Percentiles rank a stretch among this genome's conserved stretches.
phyloP scores from a whole-genome alignment of 1,140 invertebrate species.

The Zaprionus tsacasi region DNA sequence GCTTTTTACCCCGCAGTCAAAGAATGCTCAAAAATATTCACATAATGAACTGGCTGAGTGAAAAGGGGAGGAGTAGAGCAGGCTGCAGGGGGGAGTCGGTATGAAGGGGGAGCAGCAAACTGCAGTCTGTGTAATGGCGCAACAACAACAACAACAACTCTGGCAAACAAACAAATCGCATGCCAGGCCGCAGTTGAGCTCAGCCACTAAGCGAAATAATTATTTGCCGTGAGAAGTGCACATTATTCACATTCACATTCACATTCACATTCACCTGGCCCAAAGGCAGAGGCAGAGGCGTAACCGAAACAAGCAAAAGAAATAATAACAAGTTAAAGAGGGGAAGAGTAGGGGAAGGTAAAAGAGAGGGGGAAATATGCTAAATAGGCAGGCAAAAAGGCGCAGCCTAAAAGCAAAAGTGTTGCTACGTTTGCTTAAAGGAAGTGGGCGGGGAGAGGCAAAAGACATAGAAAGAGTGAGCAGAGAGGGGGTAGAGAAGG shows the following conservation, averaged over 20 bases:
- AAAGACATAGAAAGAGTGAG: no score
- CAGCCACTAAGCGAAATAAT: slow-evolving; percentile 72
- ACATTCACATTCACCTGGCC: background rate
- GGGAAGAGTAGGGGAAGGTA: background rate
- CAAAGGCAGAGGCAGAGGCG: slow-evolving; percentile 43
- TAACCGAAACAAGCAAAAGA: slow-evolving; percentile 50
- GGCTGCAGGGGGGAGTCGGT: no score
- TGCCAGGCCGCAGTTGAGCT: slow-evolving; percentile 68
- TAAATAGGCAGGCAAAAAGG: slow-evolving; percentile 59
- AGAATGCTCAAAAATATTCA: slow-evolving; percentile 58
- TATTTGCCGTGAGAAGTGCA: slow-evolving; percentile 79
- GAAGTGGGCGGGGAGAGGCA: background rate
- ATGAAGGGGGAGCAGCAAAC: no score
- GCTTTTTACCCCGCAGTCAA: slow-evolving; percentile 53
- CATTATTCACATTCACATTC: slow-evolving; percentile 75
- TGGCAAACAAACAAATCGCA: slow-evolving; percentile 63
- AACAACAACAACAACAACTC: no score
- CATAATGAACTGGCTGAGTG: slow-evolving; percentile 67
- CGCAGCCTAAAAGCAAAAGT: slow-evolving; percentile 73
- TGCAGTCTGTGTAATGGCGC: slow-evolving; percentile 59
- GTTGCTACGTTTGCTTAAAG: slow-evolving; percentile 33
- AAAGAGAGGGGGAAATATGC: slow-evolving; percentile 54
- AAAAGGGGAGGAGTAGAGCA: background rate
- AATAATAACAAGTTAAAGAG: slow-evolving; percentile 16
- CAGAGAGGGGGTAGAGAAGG: background rate